Conservation (phyloP, 2,797 vertebrate species). For the Taeniopygia guttata region DNA sequence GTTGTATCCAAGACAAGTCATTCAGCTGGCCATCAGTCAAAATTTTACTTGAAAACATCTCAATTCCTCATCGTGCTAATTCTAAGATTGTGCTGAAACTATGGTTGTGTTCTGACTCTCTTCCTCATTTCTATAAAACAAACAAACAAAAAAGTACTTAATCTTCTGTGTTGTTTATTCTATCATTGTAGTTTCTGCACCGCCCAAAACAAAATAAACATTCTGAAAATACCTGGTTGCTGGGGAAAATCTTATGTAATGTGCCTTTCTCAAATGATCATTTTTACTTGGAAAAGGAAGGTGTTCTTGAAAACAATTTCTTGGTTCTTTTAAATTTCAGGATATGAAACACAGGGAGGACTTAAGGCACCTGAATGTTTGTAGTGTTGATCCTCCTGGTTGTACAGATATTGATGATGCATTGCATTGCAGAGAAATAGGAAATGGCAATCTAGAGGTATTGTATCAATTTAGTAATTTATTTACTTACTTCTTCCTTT, state of each 20-base stretch:
- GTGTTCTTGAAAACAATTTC: background rate
- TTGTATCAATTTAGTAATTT: background rate
- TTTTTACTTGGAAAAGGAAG: background rate
- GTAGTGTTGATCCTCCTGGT: constrained; percentile 96
- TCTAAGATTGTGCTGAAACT: background rate
- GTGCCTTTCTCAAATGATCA: background rate
- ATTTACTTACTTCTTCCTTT: background rate
- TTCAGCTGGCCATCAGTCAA: background rate
- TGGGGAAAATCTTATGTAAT: background rate
- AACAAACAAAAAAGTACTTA: background rate
- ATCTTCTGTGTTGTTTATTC: background rate
- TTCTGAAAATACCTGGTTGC: background rate
- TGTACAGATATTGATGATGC: constrained; percentile 98
- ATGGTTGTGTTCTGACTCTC: background rate
- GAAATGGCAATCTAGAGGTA: constrained; percentile 93
- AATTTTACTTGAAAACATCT: background rate
- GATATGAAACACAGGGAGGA: constrained; percentile 88
- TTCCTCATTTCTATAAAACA: background rate
- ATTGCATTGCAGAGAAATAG: constrained; percentile 86
- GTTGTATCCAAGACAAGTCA: background rate
- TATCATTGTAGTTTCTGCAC: background rate
- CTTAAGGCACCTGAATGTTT: constrained; percentile 85
- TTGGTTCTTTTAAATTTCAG: constrained; percentile 64
- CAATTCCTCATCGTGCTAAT: background rate
- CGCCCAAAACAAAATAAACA: background rate